Conservation (phyloP, 2,113 vertebrate genomes). For the Salvator merianae region DNA sequence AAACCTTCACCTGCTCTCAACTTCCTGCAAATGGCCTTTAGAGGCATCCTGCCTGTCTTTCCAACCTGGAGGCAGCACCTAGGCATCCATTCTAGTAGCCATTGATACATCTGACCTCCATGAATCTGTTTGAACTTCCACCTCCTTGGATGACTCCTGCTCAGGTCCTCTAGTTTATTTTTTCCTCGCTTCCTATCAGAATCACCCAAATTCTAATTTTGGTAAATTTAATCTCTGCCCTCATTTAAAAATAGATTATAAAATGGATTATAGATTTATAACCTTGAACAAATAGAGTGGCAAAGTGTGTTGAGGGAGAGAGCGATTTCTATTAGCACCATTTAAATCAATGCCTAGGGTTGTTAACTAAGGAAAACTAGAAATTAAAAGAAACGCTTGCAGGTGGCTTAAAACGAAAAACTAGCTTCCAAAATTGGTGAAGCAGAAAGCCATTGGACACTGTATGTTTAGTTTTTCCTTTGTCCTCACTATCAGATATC, state of each 20-base stretch:
- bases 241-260: neutral
- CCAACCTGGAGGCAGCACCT: too few species aligned
- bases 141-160: too few species aligned
- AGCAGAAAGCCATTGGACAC: neutral
- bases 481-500: conserved; percentile 37
- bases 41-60: too few species aligned
- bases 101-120: too few species aligned
- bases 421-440: neutral
- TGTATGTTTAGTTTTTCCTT: conserved; percentile 20
- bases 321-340: neutral
- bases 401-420: neutral
- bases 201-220: neutral
- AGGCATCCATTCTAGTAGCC: too few species aligned
- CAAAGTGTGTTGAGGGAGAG: conserved; percentile 45
- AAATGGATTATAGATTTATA: neutral
- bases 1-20: too few species aligned
- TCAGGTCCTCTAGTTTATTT: neutral
- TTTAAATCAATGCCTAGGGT: neutral
- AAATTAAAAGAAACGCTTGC: neutral
- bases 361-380: neutral
- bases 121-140: too few species aligned
- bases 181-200: neutral
- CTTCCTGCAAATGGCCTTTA: too few species aligned
- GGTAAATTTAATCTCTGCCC: neutral
- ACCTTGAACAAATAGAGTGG: neutral